Evolutionary conservation across 2,797 vertebrate species (phyloP).

Genomic region (Oreochromis grahami): DNA sequence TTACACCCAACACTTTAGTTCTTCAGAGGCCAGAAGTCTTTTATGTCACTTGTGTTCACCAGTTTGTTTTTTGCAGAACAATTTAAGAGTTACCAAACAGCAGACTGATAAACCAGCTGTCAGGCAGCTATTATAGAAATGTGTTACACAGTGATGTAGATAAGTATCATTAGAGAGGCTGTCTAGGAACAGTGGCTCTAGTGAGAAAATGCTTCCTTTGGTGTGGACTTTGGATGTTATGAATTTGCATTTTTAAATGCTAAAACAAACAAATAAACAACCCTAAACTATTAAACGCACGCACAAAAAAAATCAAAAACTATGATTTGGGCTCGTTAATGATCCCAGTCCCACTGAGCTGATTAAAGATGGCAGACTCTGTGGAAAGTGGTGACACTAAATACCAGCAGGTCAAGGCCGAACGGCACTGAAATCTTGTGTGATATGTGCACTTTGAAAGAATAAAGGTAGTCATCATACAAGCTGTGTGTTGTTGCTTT

Average conservation of each 20-base stretch:
- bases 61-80: neutral
- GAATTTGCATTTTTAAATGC: neutral
- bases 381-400: constrained; percentile 41
- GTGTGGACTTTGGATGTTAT: neutral
- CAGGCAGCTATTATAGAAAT: neutral
- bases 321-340: neutral
- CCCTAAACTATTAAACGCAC: neutral
- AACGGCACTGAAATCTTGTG: constrained; percentile 16
- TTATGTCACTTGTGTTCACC: neutral
- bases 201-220: neutral
- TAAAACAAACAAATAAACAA: neutral
- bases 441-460: neutral
- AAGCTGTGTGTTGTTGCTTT: neutral
- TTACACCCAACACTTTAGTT: neutral
- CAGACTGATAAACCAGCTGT: neutral
- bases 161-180: neutral
- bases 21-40: neutral
- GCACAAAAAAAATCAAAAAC: neutral
- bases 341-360: constrained; percentile 7
- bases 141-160: neutral
- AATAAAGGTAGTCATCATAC: neutral
- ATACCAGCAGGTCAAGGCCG: constrained; percentile 52
- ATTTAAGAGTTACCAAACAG: neutral
- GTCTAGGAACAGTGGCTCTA: neutral
- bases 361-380: constrained; percentile 40